Evolutionary conservation across 2,888 invertebrate genomes (phyloP).

Genomic region (Neria commutata): DNA sequence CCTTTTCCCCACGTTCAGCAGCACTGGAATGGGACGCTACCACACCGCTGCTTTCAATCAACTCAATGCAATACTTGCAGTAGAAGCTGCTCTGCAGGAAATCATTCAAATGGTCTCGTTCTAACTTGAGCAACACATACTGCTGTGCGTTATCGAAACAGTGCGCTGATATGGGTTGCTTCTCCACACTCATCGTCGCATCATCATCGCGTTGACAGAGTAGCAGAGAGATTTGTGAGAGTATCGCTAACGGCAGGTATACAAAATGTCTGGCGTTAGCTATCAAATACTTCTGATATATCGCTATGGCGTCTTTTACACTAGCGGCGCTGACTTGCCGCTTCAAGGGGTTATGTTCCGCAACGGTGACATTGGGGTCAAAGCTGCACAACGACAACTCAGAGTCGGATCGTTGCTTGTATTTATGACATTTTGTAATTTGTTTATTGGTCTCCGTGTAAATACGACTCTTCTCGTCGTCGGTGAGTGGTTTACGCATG

Average conservation of each 20-base stretch:
- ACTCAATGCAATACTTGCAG: conserved; percentile 92
- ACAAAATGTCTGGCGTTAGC: conserved; percentile 52
- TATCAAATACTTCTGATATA: conserved; percentile 61
- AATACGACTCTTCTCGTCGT: conserved; percentile 61
- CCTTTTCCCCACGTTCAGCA: too few species aligned
- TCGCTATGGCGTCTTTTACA: conserved; percentile 59
- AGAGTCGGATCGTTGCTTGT: too few species aligned
- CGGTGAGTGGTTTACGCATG: conserved; percentile 60
- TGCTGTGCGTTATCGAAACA: conserved; percentile 78
- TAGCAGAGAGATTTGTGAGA: conserved; percentile 56
- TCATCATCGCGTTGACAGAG: conserved; percentile 42
- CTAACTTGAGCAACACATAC: conserved; percentile 71
- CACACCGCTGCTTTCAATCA: conserved; percentile 62
- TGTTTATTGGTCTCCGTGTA: conserved; percentile 59
- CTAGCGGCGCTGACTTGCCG: conserved; percentile 41
- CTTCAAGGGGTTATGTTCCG: too few species aligned
- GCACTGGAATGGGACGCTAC: too few species aligned
- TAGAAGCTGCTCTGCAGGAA: conserved; percentile 86
- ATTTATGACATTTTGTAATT: conserved; percentile 31
- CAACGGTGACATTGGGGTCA: too few species aligned
- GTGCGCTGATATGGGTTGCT: conserved; percentile 62
- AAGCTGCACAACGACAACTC: conserved; percentile 33
- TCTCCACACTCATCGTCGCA: neutral
- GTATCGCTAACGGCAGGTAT: conserved; percentile 52
- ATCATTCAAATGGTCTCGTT: conserved; percentile 76